Conservation (phyloP, 1,140 invertebrate species). For the Drosophila parvula region DNA sequence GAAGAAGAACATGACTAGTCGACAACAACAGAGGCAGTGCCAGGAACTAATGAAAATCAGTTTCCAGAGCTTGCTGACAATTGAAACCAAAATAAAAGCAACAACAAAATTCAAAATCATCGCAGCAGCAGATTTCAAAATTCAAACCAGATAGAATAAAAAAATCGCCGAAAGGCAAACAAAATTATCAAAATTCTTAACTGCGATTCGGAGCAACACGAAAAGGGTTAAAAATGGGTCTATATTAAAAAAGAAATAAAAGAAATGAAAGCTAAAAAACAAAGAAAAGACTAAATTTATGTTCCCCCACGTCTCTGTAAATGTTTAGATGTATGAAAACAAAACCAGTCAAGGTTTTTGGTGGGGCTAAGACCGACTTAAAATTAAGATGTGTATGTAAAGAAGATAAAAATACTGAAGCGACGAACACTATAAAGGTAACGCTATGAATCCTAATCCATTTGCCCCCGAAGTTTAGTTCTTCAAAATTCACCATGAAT, state of each 20-base stretch:
- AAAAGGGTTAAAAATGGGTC: conserved; percentile 56
- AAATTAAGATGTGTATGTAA: conserved; percentile 70
- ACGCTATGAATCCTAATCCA: conserved; percentile 50
- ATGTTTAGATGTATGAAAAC: conserved; percentile 74
- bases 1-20: conserved; percentile 66
- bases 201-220: conserved; percentile 47
- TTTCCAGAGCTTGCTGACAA: conserved; percentile 42
- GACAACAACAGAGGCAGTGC: conserved; percentile 63
- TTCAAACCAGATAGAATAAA: conserved; percentile 43
- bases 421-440: conserved; percentile 50
- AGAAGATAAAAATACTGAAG: conserved; percentile 46
- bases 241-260: conserved; percentile 50
- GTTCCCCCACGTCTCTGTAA: conserved; percentile 73
- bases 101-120: conserved; percentile 77
- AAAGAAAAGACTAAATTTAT: conserved; percentile 40
- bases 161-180: conserved; percentile 18
- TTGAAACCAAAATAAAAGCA: conserved; percentile 52
- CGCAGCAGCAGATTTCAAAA: conserved; percentile 73
- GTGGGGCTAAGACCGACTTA: conserved; percentile 60
- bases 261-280: conserved; percentile 12
- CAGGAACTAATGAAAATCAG: conserved; percentile 14
- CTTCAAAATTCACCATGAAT: conserved; percentile 35
- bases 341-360: conserved; percentile 46
- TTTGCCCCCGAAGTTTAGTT: conserved; percentile 57
- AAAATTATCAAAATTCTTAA: conserved; percentile 64